phyloP scores from a whole-genome alignment of 2,113 vertebrate species.

The Seriola dumerili region DNA sequence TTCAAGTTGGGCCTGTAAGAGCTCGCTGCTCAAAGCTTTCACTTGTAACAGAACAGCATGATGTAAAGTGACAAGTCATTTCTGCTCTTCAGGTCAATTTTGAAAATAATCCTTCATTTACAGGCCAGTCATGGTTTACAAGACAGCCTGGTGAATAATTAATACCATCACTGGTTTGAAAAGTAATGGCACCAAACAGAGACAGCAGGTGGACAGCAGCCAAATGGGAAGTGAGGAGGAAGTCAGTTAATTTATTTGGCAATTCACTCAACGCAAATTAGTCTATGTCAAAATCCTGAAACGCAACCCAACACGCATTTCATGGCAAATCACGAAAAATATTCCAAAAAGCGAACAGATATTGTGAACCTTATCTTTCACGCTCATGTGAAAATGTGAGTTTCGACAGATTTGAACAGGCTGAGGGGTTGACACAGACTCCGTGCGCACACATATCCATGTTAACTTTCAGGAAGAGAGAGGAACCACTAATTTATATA shows the following conservation, averaged over 20 bases:
- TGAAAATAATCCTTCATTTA: not conserved
- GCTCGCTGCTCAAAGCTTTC: not conserved
- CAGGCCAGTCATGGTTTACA: not conserved
- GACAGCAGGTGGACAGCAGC: conserved; percentile 16
- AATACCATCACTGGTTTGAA: not conserved
- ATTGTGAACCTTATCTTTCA: not conserved
- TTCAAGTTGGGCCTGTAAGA: not conserved
- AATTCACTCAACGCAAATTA: not conserved
- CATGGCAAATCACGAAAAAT: not conserved
- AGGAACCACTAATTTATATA: not conserved
- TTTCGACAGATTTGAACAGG: not conserved
- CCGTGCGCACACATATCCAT: not conserved
- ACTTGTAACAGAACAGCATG: not conserved
- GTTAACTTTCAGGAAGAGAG: conserved; percentile 2
- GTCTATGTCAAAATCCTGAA: not conserved
- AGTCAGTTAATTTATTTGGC: not conserved
- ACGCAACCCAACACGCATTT: not conserved
- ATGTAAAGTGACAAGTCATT: not conserved
- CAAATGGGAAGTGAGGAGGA: conserved; percentile 7
- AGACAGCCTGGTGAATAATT: not conserved
- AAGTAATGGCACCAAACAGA: conserved; percentile 3
- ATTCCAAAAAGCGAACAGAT: not conserved
- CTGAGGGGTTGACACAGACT: not conserved
- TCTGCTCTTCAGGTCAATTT: not conserved
- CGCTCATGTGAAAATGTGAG: not conserved